These are phyloP conservation scores for Mesochorus sp. DNA, from an alignment of 2,888 invertebrate species.

Conservation along the genomic window DNA sequence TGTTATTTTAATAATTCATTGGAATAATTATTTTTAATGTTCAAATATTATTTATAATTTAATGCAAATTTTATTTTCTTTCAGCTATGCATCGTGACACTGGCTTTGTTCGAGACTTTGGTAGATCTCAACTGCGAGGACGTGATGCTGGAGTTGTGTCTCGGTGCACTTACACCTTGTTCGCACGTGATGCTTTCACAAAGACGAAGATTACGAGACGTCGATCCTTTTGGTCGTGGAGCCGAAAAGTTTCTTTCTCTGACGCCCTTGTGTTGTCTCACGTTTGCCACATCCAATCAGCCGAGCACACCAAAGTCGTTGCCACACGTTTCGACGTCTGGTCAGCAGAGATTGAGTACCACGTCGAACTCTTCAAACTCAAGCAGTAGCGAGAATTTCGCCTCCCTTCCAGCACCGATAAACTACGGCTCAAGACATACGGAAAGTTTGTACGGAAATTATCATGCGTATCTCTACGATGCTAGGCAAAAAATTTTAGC, in stretches of 20 bases:
- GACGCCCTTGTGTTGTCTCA: conserved; percentile 86
- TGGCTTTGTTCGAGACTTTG: conserved; percentile 95
- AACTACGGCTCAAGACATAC: conserved; percentile 68
- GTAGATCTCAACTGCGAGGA: conserved; percentile 97
- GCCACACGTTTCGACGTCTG: conserved; percentile 64
- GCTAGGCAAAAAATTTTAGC: conserved; percentile 90
- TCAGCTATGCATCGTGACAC: conserved; percentile 92
- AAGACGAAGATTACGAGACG: conserved; percentile 86
- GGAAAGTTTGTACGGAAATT: conserved; percentile 90
- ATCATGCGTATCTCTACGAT: conserved; percentile 93
- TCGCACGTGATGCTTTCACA: conserved; percentile 93
- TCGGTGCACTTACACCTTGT: conserved; percentile 92
- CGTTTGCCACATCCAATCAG: conserved; percentile 50
- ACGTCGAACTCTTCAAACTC: conserved; percentile 38
- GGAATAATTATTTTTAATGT: neutral
- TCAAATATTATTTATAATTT: conserved; percentile 41
- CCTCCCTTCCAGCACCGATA: conserved; percentile 69
- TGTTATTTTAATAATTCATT: neutral
- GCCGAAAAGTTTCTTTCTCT: conserved; percentile 90
- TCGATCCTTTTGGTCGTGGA: conserved; percentile 89
- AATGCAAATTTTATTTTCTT: conserved; percentile 45
- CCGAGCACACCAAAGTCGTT: conserved; percentile 65
- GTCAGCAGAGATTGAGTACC: conserved; percentile 58
- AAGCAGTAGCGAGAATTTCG: conserved; percentile 51
- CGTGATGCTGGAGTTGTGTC: conserved; percentile 94